Percentiles rank a stretch among this genome's conserved stretches.
Evolutionary conservation across 2,797 vertebrate genomes (phyloP).

Genomic region (Paramormyrops hopkinsi): DNA sequence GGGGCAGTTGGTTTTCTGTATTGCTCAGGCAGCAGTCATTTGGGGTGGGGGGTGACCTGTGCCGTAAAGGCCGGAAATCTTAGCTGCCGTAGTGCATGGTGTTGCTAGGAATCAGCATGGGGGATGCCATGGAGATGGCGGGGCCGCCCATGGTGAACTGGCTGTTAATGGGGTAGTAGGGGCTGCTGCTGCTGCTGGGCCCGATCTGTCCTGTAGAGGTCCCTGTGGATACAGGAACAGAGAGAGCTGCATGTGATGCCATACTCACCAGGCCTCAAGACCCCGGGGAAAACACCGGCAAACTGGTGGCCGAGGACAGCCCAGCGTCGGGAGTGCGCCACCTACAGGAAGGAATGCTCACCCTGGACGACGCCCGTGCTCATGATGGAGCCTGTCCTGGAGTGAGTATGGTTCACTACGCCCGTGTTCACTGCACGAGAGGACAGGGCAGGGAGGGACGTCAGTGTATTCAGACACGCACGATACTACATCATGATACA

Average conservation of each 20-base stretch:
- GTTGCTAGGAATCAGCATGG: conserved; percentile 92
- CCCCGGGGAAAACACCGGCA: background rate
- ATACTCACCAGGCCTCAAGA: background rate
- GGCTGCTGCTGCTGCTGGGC: conserved; percentile 64
- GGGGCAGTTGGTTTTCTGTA: conserved; percentile 50
- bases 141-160: conserved; percentile 94
- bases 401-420: conserved; percentile 95
- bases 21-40: conserved; percentile 51
- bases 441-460: background rate
- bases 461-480: background rate
- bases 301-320: background rate
- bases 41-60: background rate
- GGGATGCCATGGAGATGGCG: conserved; percentile 90
- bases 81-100: conserved; percentile 96
- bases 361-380: conserved; percentile 94
- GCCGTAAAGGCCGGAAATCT: conserved; percentile 31
- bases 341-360: conserved; percentile 41
- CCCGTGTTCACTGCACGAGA: conserved; percentile 78
- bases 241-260: background rate
- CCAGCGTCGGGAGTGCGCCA: background rate
- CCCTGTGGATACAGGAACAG: conserved; percentile 53
- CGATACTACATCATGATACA: background rate
- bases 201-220: conserved; percentile 71
- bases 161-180: conserved; percentile 83
- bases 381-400: conserved; percentile 96